Base-by-base conservation (phyloP, 1,140 invertebrate species). In the Meloidogyne exigua region DNA sequence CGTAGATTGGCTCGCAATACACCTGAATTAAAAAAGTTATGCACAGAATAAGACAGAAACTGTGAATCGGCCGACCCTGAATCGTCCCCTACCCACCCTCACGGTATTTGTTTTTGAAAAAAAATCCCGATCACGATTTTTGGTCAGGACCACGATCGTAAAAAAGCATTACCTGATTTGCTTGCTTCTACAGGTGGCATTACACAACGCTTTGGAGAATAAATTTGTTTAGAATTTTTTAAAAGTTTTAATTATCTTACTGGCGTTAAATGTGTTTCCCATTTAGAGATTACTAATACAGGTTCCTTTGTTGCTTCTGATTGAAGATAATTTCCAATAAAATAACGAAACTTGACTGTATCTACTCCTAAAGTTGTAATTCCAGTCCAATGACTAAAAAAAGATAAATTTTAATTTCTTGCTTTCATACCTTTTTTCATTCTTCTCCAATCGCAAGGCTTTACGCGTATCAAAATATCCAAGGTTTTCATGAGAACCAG, bases 321-420 rank as follows among this genome's bases (percentile, higher is more conserved):
- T 64, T 82, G 72, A 32, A 86, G 64, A 42, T 87, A 87, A 68
- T 86, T 87, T 1, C 80, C 85, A 73, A 86, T 77, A 73, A 88
- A 87, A 62, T 86, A 86, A 3, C 85, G 86, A 63, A 88, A 86
- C 71, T 87, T 87, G 26, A 86, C 36, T 36, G 62, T 77, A 25
- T 82, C 76, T 0, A 77, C 77, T 36, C 77, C 76, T 28, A 79
- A 67, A 62, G 44, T 80, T 25, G 82, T 77, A 18, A 76, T 79
- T 23, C 81, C 81, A n/a, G 62, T 66, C 68, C 79, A 82, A 39
- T 76, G 68, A n/a, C 80, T 81, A 65, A 70, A 83, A 75, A 9
- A 65, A n/a, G n/a, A 72, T 44, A 44, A 44, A 7, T n/a, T 57
- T 25, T 2, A 72, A 71, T 36, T 71, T 57, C 21, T 71, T 70